Conservation (phyloP, 2,888 invertebrate species). For the Coenonympha arcania region DNA sequence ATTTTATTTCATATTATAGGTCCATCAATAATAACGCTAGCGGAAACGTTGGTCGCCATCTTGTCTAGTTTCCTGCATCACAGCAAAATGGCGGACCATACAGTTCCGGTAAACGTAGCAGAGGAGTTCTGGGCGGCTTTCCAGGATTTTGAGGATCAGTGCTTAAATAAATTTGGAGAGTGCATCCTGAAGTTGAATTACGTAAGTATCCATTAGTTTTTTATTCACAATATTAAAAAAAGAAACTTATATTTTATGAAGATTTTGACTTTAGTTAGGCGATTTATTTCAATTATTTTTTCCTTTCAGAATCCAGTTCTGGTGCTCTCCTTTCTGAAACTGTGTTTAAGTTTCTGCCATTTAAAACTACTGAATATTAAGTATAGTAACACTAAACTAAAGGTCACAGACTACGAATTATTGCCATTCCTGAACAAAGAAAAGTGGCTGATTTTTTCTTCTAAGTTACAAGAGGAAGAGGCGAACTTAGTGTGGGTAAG, state of each 20-base stretch:
- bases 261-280: no score
- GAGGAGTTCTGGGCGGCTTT: slow-evolving; percentile 57
- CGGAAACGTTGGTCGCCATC: slow-evolving; percentile 57
- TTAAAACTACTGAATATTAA: slow-evolving; percentile 59
- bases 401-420: slow-evolving; percentile 36
- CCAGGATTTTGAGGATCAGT: slow-evolving; percentile 47
- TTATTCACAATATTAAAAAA: background rate
- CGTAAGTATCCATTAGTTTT: slow-evolving; percentile 45
- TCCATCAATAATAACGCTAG: slow-evolving; percentile 53
- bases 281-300: no score
- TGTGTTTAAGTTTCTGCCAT: slow-evolving; percentile 50
- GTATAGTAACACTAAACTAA: slow-evolving; percentile 52
- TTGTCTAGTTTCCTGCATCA: slow-evolving; percentile 52
- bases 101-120: slow-evolving; percentile 54
- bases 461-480: slow-evolving; percentile 39
- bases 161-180: slow-evolving; percentile 51
- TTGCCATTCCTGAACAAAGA: slow-evolving; percentile 48
- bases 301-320: slow-evolving; percentile 52
- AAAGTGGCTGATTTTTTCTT: slow-evolving; percentile 48
- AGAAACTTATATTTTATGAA: no score
- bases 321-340: slow-evolving; percentile 44
- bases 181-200: slow-evolving; percentile 47
- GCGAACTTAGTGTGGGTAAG: slow-evolving; percentile 50
- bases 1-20: slow-evolving; percentile 39
- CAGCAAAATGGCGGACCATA: slow-evolving; percentile 68